Base-by-base conservation (phyloP, 1,140 invertebrate genomes). In the Drosophila guanche region DNA sequence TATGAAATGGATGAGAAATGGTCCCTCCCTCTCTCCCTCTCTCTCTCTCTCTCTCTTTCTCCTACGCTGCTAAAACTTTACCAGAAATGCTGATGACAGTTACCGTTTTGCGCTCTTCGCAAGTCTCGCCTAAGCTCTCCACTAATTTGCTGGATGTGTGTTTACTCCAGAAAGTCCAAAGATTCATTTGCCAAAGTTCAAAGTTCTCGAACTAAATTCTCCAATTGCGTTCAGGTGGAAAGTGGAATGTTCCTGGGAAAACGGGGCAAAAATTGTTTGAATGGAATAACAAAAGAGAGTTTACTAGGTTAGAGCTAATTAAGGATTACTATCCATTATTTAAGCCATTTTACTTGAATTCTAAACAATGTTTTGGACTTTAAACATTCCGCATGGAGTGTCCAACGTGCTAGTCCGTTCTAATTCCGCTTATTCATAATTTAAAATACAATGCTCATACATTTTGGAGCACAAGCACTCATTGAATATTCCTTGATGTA, bases 1-100 rank as follows among this genome's bases (percentile, higher is more conserved):
- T 27, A 27, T 27, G 27, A 52, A 66, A 66, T 46, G 41, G 27
- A 46, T 60, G 60, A 45, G 8, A 37, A 60, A 60, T 20, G 41
- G 10, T 14, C 5, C 4, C 4, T 23, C 4, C 5, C 6, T 20
- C 40, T 29, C 7, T 37, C 2, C 6, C 10, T 37, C 8, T 22
- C 5, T 43, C 6, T 42, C 14, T n/a, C 14, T 37, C 10, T 33
- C 3, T 3, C 8, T 10, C 29, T 10, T 33, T 33, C 29, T 10
- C 33, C 3, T 3, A 12, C 10, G n/a, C n/a, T 33, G 37, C 20
- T 25, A 7, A 51, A 66, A 52, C 27, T 43, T 65, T 25, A 42
- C 14, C 45, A n/a, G 33, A n/a, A 22, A 22, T 16, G 16, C 33
- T 65, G 37, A 51, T 65, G 46, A 43, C 59, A 66, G 59, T 62